These are phyloP conservation scores for Steinernema hermaphroditum DNA, from an alignment of 2,888 invertebrate genomes.

Conservation along the genomic window DNA sequence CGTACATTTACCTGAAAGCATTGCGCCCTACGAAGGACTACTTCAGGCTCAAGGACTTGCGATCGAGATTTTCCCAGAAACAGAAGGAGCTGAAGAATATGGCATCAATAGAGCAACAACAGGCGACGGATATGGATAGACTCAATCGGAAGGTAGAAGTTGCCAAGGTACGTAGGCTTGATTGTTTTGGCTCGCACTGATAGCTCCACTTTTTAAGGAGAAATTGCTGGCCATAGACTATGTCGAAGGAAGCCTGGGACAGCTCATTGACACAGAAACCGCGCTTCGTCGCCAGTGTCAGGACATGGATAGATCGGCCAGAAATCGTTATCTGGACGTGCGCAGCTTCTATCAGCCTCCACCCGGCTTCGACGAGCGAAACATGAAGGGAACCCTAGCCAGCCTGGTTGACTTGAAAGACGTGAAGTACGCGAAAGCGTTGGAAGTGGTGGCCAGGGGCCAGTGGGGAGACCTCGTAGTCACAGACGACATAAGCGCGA, in stretches of 20 bases:
- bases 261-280: no score
- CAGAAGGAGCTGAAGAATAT: not conserved
- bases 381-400: not conserved
- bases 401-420: not conserved
- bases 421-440: not conserved
- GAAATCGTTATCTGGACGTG: no score
- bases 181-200: no score
- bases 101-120: not conserved
- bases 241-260: no score
- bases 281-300: no score
- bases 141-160: not conserved
- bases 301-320: no score
- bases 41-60: not conserved
- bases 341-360: no score
- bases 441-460: not conserved
- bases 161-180: no score
- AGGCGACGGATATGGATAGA: not conserved
- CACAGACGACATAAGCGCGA: not conserved
- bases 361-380: not conserved
- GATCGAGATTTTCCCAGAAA: constrained; percentile 6
- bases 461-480: not conserved
- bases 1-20: not conserved
- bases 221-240: no score
- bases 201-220: no score
- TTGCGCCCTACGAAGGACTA: not conserved